Evolutionary conservation across 2,797 vertebrate genomes (phyloP).

Genomic region (Peromyscus nudipes): DNA sequence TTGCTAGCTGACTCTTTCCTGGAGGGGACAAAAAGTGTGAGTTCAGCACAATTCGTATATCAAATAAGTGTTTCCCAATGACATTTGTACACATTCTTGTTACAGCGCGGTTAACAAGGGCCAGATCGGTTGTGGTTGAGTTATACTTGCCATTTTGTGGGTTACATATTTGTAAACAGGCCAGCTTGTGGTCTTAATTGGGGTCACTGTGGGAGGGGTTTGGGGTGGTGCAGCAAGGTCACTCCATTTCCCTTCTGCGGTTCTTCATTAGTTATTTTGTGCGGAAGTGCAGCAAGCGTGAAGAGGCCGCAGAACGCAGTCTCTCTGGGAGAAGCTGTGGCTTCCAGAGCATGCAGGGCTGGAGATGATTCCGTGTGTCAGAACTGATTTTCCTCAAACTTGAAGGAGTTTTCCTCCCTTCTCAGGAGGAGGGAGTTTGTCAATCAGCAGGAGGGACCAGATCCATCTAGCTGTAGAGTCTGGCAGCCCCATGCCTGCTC

Average conservation of each 20-base stretch:
- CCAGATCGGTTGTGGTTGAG: constrained; percentile 72
- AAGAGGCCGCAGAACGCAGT: background rate
- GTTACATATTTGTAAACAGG: constrained; percentile 67
- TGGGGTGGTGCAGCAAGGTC: constrained; percentile 17
- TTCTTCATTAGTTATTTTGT: constrained; percentile 61
- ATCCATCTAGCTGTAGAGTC: background rate
- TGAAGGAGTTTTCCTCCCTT: background rate
- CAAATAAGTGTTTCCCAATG: constrained; percentile 64
- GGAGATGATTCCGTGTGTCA: background rate
- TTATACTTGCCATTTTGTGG: constrained; percentile 67
- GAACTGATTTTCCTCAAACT: constrained; percentile 44
- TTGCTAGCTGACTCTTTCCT: background rate
- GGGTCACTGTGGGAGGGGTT: constrained; percentile 56
- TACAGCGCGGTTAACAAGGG: constrained; percentile 51
- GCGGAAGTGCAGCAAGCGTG: background rate
- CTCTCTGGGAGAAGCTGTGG: constrained; percentile 45
- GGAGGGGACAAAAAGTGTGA: background rate
- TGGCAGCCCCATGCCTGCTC: background rate
- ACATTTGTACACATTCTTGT: constrained; percentile 58
- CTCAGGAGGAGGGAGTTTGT: background rate
- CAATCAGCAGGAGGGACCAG: background rate
- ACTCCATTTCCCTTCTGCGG: constrained; percentile 31
- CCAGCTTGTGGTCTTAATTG: constrained; percentile 69
- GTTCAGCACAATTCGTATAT: constrained; percentile 43
- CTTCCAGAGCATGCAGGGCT: background rate